Base-by-base conservation (phyloP, 2,797 vertebrate species). In the Botia almorhae region DNA sequence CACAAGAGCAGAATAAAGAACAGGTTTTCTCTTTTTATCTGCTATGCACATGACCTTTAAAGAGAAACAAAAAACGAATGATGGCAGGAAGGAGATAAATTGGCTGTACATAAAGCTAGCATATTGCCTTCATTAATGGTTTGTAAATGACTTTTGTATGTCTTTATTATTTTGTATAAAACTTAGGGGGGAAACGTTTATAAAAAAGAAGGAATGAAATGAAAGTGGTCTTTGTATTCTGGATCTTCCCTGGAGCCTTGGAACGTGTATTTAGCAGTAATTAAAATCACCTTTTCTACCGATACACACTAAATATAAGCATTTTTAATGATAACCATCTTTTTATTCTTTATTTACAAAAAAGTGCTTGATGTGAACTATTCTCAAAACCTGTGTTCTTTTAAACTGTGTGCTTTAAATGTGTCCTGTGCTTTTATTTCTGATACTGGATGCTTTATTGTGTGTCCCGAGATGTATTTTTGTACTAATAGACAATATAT, bases 391-490 rank as follows among this genome's bases (percentile, higher is more conserved):
- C 76, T 89, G 82, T 90, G 23, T 92, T 83, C 87, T 88, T 91
- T 81, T 16, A 74, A 79, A 72, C 19, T 26, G 79, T 83, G 78
- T 84, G 72, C 77, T 95, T 92, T 94, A 93, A 91, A 90, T 93
- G 88, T 93, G 92, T 82, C 93, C 92, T 93, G 91, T 93, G 91
- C 93, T 95, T 94, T 94, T 93, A 95, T 96, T 96, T 97, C 95
- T 97, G 93, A 97, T 96, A 97, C 95, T 91, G 94, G 94, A 96
- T 95, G 94, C 95, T 97, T 94, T 96, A 96, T 93, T 90, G 94
- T 95, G 96, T 98, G 97, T 97, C 97, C 97, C 95, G 95, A 98
- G 98, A 97, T 98, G 97, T 99, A 99, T 99, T 99, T 99, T 99
- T 99, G 96, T 99, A 99, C 97, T 99, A 98, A 99, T 98, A 98